Percentiles rank a stretch among this genome's conserved stretches.
Conservation (phyloP, 2,797 vertebrate genomes). For the Orientallactaga sibirica region DNA sequence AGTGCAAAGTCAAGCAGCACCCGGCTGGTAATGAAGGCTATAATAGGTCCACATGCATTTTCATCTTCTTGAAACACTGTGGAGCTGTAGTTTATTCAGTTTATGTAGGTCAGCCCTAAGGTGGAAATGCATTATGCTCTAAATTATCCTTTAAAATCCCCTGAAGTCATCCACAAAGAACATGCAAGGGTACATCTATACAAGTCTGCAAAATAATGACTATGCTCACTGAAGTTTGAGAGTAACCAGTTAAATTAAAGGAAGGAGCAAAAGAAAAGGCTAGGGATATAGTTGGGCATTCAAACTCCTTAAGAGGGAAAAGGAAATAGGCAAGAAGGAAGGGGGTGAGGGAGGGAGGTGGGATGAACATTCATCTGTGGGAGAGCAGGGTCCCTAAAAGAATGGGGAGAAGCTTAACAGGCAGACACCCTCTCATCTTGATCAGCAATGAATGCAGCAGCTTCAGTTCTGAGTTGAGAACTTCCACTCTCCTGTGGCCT, state of each 20-base stretch:
- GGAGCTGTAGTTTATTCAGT: neutral
- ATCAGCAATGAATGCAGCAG: neutral
- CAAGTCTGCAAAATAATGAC: neutral
- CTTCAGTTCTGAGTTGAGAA: neutral
- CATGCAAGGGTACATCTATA: neutral
- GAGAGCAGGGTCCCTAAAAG: neutral
- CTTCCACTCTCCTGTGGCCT: neutral
- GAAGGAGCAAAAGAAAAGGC: neutral
- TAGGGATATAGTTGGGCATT: neutral
- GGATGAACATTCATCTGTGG: neutral
- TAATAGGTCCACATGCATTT: constrained; percentile 35
- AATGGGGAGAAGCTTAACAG: neutral
- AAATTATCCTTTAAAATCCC: constrained; percentile 10
- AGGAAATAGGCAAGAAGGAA: neutral
- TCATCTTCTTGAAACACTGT: constrained; percentile 23
- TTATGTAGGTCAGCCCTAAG: constrained; percentile 15
- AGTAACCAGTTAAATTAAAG: neutral
- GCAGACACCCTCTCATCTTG: neutral
- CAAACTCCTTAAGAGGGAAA: too few species aligned
- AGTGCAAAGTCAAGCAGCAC: constrained; percentile 45
- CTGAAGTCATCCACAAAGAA: neutral
- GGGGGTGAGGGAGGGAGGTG: neutral
- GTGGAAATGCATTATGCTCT: neutral
- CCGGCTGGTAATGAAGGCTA: neutral
- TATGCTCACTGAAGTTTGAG: neutral